Base-by-base conservation (phyloP, 2,797 vertebrate species). In the Protonibea diacanthus region DNA sequence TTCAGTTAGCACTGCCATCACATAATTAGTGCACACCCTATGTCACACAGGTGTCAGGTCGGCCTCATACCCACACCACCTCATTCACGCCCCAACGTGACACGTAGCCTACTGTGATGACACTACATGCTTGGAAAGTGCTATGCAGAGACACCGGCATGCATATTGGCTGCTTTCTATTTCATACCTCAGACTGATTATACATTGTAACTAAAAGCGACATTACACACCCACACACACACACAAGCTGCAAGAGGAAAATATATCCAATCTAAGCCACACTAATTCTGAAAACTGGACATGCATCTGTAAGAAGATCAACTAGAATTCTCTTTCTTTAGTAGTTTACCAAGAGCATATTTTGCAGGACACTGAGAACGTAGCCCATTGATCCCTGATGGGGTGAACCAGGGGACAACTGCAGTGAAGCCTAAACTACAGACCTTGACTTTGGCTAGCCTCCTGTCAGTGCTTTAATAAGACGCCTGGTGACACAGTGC, bases 371-470 rank as follows among this genome's bases (percentile, higher is more conserved):
- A 51, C 62, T 71, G 47, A 78, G 71, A 65, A 85, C 53, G 64
- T 59, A 52, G 76, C 27, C 61, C 64, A 42, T 48, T 79, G 80
- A 72, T 69, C 73, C 48, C 69, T 53, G 40, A 76, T 59, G 77
- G 85, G 90, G 86, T 92, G 87, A 90, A 88, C 68, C 47, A 71
- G 81, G 75, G 89, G 90, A 91, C 91, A 89, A 66, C 82, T 79
- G 74, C 82, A 88, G 38, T 74, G 84, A 85, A 89, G 89, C 86
- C 81, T 80, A 75, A 89, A 86, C 83, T 75, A 77, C 80, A 83
- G 67, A 78, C 82, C 71, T 63, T 85, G 87, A 88, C 85, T 90
- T 76, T 85, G 84, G 80, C 87, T 62, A 40, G 79, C 71, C 25
- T 86, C 80, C 86, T 88, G 81, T 87, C 85, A 85, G 71, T 6